Percentiles rank a stretch among this genome's conserved stretches.
Conservation (phyloP, 2,888 invertebrate genomes). For the Ectobius pallidus region DNA sequence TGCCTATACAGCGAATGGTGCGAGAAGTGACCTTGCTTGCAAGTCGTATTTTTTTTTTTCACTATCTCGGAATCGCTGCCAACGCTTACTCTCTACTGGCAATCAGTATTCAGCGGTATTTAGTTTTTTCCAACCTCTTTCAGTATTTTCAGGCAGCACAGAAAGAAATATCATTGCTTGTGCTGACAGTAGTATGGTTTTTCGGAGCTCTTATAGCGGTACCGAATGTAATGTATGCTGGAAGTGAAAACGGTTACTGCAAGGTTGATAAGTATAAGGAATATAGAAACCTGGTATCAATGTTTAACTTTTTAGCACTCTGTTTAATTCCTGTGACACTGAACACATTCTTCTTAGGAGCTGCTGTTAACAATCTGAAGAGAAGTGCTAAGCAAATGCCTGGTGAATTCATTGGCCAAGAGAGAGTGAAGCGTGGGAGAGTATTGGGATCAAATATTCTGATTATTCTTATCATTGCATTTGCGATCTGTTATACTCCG, state of each 20-base stretch:
- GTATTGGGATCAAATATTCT: neutral
- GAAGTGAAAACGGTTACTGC: neutral
- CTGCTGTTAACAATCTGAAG: neutral
- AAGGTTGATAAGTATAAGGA: neutral
- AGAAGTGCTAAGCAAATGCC: neutral
- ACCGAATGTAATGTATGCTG: neutral
- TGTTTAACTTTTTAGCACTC: neutral
- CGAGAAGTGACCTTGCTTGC: neutral
- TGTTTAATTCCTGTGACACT: neutral
- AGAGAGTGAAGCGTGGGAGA: neutral
- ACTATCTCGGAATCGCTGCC: neutral
- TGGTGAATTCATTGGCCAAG: neutral
- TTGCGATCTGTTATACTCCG: neutral
- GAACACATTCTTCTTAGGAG: neutral
- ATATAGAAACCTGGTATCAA: neutral
- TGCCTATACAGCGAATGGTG: neutral
- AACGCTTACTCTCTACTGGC: neutral
- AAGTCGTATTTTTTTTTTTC: neutral
- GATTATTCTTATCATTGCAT: neutral
- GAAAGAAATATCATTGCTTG: too few relatives aligned
- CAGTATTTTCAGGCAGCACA: too few relatives aligned
- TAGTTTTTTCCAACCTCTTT: neutral
- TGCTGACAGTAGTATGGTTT: neutral
- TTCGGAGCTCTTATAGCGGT: neutral
- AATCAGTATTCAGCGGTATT: neutral